Evolutionary conservation across 2,888 invertebrate genomes (phyloP).

Genomic region (Leucania comma): DNA sequence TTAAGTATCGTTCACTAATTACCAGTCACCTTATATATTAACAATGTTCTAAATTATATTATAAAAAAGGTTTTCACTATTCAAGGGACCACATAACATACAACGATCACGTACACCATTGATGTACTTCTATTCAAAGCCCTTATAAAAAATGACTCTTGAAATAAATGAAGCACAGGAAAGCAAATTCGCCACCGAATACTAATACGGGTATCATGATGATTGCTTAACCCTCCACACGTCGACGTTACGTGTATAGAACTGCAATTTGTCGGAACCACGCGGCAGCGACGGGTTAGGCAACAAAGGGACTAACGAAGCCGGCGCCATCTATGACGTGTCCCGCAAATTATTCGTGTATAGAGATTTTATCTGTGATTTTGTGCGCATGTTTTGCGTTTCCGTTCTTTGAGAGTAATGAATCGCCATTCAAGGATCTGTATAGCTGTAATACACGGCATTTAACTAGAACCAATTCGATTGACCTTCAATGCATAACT

Average conservation of each 20-base stretch:
- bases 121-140: slow-evolving; percentile 31
- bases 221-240: slow-evolving; percentile 52
- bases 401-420: background rate
- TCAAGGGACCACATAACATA: background rate
- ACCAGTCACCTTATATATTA: too few relatives aligned
- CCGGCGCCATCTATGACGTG: slow-evolving; percentile 46
- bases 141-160: slow-evolving; percentile 6
- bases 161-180: slow-evolving; percentile 26
- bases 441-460: too few relatives aligned
- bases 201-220: slow-evolving; percentile 54
- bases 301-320: slow-evolving; percentile 64
- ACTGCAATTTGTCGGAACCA: slow-evolving; percentile 55
- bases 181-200: slow-evolving; percentile 32
- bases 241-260: slow-evolving; percentile 45
- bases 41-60: too few relatives aligned
- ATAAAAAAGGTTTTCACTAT: too few relatives aligned
- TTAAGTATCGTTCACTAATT: too few relatives aligned
- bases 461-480: too few relatives aligned
- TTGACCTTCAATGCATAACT: too few relatives aligned
- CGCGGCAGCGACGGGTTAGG: slow-evolving; percentile 25
- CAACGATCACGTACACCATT: background rate
- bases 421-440: background rate
- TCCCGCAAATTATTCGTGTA: slow-evolving; percentile 29
- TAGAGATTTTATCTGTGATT: slow-evolving; percentile 19
- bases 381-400: background rate